Evolutionary conservation across 2,113 vertebrate species (phyloP).

Genomic region (Anolis sagrei): DNA sequence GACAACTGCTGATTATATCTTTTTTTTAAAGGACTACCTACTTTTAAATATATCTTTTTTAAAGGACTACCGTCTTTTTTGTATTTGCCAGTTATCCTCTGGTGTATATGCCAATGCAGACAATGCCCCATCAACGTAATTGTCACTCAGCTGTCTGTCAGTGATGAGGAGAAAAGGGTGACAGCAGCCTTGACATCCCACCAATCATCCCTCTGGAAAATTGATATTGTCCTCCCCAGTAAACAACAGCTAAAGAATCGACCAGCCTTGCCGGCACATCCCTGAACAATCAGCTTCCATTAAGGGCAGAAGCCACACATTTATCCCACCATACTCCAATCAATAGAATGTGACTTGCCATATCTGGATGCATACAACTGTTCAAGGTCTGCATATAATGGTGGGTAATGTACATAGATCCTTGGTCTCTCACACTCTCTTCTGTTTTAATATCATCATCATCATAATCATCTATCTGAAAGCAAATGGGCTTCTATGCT

Average conservation of each 20-base stretch:
- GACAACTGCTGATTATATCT: slow-evolving; percentile 85
- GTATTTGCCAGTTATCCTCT: slow-evolving; percentile 80
- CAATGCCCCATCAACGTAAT: slow-evolving; percentile 77
- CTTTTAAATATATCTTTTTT: slow-evolving; percentile 74
- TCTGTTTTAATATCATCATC: slow-evolving; percentile 43
- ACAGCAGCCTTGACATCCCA: slow-evolving; percentile 80
- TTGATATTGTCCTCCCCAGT: slow-evolving; percentile 83
- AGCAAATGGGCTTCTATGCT: not conserved
- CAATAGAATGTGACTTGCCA: slow-evolving; percentile 74
- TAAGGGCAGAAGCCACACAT: slow-evolving; percentile 82
- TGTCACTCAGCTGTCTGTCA: slow-evolving; percentile 82
- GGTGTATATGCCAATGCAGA: slow-evolving; percentile 80
- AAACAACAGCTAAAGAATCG: slow-evolving; percentile 84
- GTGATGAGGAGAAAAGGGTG: slow-evolving; percentile 75
- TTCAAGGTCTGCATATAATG: slow-evolving; percentile 73
- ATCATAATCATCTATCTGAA: slow-evolving; percentile 15
- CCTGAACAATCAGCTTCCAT: slow-evolving; percentile 85
- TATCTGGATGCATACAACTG: slow-evolving; percentile 44
- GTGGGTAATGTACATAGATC: slow-evolving; percentile 55
- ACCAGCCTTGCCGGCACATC: slow-evolving; percentile 76
- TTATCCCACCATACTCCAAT: slow-evolving; percentile 76
- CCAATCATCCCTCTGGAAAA: slow-evolving; percentile 82
- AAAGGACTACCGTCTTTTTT: slow-evolving; percentile 72
- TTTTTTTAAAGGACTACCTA: slow-evolving; percentile 69
- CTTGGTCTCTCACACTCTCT: slow-evolving; percentile 4